These are phyloP conservation scores for Anthoscopus minutus DNA, from an alignment of 2,113 vertebrate species.

Conservation along the genomic window DNA sequence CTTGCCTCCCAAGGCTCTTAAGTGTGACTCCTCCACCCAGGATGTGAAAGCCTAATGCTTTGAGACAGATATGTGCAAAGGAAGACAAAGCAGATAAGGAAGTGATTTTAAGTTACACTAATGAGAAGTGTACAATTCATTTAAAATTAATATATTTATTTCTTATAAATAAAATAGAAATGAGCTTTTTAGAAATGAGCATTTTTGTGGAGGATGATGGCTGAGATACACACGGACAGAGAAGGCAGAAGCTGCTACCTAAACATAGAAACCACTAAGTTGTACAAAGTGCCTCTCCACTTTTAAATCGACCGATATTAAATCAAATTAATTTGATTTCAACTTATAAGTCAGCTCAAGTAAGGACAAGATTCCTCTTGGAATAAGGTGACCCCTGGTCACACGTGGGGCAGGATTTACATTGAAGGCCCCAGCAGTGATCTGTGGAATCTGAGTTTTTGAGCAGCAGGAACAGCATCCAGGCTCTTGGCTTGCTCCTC, in stretches of 20 bases:
- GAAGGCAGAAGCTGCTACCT: neutral
- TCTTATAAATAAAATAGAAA: neutral
- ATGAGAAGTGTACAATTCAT: neutral
- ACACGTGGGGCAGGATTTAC: slow-evolving; percentile 36
- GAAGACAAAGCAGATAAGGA: neutral
- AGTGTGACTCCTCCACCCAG: neutral
- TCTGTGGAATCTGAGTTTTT: slow-evolving; percentile 28
- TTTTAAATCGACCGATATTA: neutral
- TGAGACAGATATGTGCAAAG: neutral
- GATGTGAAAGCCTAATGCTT: neutral
- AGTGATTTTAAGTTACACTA: neutral
- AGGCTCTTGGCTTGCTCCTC: slow-evolving; percentile 39
- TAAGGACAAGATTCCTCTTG: neutral
- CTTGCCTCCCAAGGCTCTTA: neutral
- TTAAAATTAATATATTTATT: neutral
- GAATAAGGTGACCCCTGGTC: slow-evolving; percentile 17
- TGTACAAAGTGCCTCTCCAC: neutral
- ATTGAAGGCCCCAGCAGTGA: neutral
- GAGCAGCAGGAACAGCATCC: slow-evolving; percentile 32
- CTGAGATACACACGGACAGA: neutral
- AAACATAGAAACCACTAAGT: neutral
- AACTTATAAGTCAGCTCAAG: neutral
- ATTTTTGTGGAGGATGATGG: neutral
- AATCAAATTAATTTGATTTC: neutral
- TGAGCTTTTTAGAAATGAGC: neutral